Conservation (phyloP, 2,113 vertebrate species). For the Peromyscus leucopus region DNA sequence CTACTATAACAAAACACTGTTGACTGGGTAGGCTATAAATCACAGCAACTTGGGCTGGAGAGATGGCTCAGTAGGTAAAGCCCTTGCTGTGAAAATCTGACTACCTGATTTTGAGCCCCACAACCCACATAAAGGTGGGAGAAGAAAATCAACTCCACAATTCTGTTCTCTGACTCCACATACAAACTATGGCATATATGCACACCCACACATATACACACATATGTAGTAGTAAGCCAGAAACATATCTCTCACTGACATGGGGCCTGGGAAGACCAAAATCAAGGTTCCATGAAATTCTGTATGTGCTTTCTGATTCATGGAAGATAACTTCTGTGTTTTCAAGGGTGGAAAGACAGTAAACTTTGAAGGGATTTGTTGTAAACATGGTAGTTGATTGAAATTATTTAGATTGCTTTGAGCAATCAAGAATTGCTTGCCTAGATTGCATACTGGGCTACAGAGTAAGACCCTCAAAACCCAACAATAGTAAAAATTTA, state of each 20-base stretch:
- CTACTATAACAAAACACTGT: neutral
- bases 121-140: neutral
- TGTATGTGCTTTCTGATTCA: neutral
- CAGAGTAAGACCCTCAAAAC: neutral
- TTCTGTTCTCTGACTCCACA: neutral
- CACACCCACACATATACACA: neutral
- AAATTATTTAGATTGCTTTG: neutral
- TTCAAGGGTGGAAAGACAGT: neutral
- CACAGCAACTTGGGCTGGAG: neutral
- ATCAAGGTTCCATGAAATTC: neutral
- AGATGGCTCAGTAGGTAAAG: neutral
- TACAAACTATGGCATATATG: neutral
- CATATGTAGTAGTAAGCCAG: too few species aligned
- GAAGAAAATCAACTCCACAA: neutral
- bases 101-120: neutral
- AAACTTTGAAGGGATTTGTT: slow-evolving; percentile 30
- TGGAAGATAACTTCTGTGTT: neutral
- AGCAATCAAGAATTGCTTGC: neutral
- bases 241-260: too few species aligned
- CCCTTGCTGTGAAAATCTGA: neutral
- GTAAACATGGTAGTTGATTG: neutral
- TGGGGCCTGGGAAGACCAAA: neutral
- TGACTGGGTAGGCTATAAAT: neutral
- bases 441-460: neutral
- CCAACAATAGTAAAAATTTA: neutral